Percentiles rank a stretch among this genome's conserved stretches.
These are phyloP conservation scores for Cryptus armator DNA, from an alignment of 2,888 invertebrate species.

Conservation along the genomic window DNA sequence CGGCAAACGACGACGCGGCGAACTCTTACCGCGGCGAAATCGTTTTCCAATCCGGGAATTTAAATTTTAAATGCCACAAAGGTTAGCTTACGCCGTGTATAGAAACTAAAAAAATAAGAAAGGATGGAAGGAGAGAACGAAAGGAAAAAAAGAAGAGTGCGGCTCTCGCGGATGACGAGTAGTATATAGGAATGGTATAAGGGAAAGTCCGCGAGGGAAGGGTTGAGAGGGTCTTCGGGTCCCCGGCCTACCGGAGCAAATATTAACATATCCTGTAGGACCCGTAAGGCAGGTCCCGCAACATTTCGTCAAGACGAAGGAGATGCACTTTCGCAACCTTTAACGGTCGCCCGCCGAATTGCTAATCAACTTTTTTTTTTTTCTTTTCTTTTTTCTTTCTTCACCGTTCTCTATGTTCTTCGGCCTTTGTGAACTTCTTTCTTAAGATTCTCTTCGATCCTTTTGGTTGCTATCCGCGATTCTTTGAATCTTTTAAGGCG, in stretches of 20 bases:
- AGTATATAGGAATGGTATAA: conserved; percentile 31
- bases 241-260: conserved; percentile 63
- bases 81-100: background rate
- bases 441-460: background rate
- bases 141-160: background rate
- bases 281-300: conserved; percentile 82
- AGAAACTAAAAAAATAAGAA: conserved; percentile 24
- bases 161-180: conserved; percentile 40
- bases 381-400: conserved; percentile 46
- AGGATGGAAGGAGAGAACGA: conserved; percentile 32
- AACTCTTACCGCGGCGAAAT: conserved; percentile 43
- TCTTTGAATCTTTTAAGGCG: background rate
- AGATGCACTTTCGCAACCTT: conserved; percentile 71
- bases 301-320: conserved; percentile 74
- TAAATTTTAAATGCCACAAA: conserved; percentile 78
- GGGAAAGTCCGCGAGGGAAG: conserved; percentile 42
- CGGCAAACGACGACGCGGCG: conserved; percentile 8
- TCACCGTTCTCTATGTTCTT: conserved; percentile 23
- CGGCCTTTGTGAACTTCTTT: conserved; percentile 17
- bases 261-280: conserved; percentile 83
- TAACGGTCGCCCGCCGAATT: conserved; percentile 82
- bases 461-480: background rate
- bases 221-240: conserved; percentile 70
- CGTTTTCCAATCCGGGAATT: conserved; percentile 75
- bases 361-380: conserved; percentile 77